Conservation (phyloP, 2,113 vertebrate species). For the Verasper variegatus region DNA sequence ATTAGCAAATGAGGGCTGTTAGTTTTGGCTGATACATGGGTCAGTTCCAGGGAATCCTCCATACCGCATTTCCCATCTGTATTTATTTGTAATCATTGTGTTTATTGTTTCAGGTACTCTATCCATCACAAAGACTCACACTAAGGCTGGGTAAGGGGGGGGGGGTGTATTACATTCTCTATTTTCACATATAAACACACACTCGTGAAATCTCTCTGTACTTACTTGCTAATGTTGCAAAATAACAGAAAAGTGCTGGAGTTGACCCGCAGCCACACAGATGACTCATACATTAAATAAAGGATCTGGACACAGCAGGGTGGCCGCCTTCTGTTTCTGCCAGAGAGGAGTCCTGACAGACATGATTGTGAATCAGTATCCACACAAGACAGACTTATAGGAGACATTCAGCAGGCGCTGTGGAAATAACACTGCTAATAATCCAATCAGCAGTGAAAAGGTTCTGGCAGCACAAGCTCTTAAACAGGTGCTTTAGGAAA, state of each 20-base stretch:
- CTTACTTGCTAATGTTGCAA: background rate
- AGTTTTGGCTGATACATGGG: slow-evolving; percentile 54
- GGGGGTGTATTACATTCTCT: background rate
- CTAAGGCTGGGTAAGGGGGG: too few species aligned
- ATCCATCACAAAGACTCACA: too few species aligned
- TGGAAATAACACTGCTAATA: slow-evolving; percentile 8
- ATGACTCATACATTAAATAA: background rate
- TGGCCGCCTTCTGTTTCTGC: background rate
- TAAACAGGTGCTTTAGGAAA: slow-evolving; percentile 2
- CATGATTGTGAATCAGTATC: background rate
- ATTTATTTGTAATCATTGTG: slow-evolving; percentile 2
- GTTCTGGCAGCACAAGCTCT: background rate
- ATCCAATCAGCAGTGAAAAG: background rate
- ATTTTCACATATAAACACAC: background rate
- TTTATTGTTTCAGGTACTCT: background rate
- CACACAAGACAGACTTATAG: slow-evolving; percentile 8
- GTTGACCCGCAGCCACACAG: background rate
- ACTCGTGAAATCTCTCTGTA: background rate
- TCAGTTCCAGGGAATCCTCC: slow-evolving; percentile 15
- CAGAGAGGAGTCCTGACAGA: background rate
- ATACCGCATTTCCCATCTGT: background rate
- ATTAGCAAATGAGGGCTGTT: slow-evolving; percentile 53
- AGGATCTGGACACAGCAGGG: slow-evolving; percentile 11
- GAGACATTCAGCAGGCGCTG: background rate
- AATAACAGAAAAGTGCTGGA: background rate